Evolutionary conservation across 1,140 invertebrate genomes (phyloP), one percentile per base, ranked within the genome.

Genomic region (Neocloeon triangulifer): DNA sequence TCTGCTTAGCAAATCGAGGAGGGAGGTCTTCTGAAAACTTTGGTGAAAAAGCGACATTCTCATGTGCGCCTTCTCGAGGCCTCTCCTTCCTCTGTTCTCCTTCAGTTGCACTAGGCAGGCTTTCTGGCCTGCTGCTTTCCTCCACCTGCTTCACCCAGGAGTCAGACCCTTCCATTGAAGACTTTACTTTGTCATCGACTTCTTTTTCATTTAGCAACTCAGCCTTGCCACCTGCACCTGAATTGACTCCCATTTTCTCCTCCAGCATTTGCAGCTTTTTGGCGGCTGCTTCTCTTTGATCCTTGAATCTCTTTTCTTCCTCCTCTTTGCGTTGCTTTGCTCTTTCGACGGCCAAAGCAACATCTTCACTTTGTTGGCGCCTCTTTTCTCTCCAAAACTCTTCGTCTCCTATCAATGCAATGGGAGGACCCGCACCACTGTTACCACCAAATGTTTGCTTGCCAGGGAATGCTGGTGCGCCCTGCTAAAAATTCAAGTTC

Each of bases 261-360:
- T 73, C 66, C 2, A 71, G 43, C 41, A 62, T 56, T 37, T 64
- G 60, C 12, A 71, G 43, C 43, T 71, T 72, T 34, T 70, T 67
- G 9, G 59, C 59, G 19, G 66, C 68, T 8, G 63, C 47, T 33
- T 38, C n/a, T 1, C 17, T 14, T 32, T 10, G 13, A 37, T 67
- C 59, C 37, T 71, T 64, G 41, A 62, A 75, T 29, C 72, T 63
- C 40, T 77, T 72, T 45, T 84, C 78, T 46, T 81, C 77, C 42
- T 84, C 74, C 43, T 80, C 73, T 41, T 78, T 73, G 9, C 73
- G 59, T 38, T 73, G 68, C 15, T 73, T 64, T 1, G 79, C 79
- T 31, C 74, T 59, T 39, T 77, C 74, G 3, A 78, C 67, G 2
- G 66, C 72, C 22, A 64, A 59, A 2, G 65, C 68, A 12, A 84